Evolutionary conservation across 2,797 vertebrate genomes (phyloP), one percentile per base, ranked within the genome.

Genomic region (Pipistrellus pygmaeus): DNA sequence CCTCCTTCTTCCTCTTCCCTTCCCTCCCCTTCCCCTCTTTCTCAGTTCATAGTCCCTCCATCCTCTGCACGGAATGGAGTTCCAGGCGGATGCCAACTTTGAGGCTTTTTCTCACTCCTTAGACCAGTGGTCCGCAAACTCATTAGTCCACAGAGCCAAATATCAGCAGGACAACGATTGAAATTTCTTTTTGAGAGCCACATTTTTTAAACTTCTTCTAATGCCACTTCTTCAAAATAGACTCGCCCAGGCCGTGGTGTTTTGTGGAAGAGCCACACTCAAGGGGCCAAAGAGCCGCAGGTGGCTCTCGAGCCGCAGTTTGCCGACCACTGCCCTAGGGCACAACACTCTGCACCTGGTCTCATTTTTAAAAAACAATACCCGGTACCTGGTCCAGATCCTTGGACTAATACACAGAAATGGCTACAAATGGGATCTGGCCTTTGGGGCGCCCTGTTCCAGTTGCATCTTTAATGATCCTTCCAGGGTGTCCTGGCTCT

Each of bases 361-460:
- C 72, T 46, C 23, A 35, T 53, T 57, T 27, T 46, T 38, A 60
- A 62, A 90, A 83, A 88, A 82, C 32, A 90, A 90, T 18, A 30
- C 4, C 12, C 14, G 51, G 7, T 41, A 71, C 72, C 14, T 85
- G 9, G 44, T 88, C 35, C 57, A 82, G 75, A 73, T 25, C n/a
- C 35, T 77, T 72, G 64, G 68, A 25, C 88, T 64, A 51, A 35
- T 57, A 87, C 78, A 85, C 94, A 55, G 69, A 92, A 81, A 60
- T 30, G 30, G 9, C 93, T 90, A 77, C 55, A 35, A 76, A 48
- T 20, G 14, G 48, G 41, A 46, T 71, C 38, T 30, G 73, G 66
- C n/a, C 64, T 88, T 80, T 44, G 60, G 66, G 44, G 8, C 69
- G 76, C 48, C 13, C 38, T 18, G 27, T n/a, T 12, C 25, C 44